A percentile compares a stretch with the other conserved stretches of the same genome.
phyloP scores from a whole-genome alignment of 2,797 vertebrate genomes.

The Pelodytes ibericus region DNA sequence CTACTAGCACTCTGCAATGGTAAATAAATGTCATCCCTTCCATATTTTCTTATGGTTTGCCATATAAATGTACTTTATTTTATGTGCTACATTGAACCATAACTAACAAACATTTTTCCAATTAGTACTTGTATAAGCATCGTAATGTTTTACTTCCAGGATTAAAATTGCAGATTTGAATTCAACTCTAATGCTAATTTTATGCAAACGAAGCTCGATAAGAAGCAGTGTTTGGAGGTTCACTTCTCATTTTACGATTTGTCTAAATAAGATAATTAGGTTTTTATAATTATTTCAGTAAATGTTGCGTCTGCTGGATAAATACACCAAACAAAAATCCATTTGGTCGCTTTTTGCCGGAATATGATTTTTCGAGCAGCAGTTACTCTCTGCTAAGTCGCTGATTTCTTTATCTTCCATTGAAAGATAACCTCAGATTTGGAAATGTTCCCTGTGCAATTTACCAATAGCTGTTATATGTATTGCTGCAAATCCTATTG shows the following conservation, averaged over 20 bases:
- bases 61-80: constrained; percentile 21
- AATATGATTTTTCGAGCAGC: not conserved
- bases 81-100: constrained; percentile 23
- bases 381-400: constrained; percentile 21
- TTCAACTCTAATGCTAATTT: constrained; percentile 45
- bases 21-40: constrained; percentile 1
- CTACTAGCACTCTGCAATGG: not conserved
- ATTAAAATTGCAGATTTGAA: constrained; percentile 51
- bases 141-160: constrained; percentile 39
- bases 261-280: constrained; percentile 54
- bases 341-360: constrained; percentile 30
- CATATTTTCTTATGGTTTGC: not conserved
- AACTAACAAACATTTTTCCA: constrained; percentile 45
- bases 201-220: constrained; percentile 48
- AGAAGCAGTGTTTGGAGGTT: constrained; percentile 50
- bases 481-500: constrained; percentile 49
- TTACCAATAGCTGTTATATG: constrained; percentile 49
- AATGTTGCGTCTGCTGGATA: constrained; percentile 44
- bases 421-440: constrained; percentile 49
- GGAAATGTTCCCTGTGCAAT: constrained; percentile 51
- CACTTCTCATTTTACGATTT: constrained; percentile 37
- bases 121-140: constrained; percentile 35
- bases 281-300: constrained; percentile 51
- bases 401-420: constrained; percentile 46
- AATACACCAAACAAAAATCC: constrained; percentile 48